Evolutionary conservation across 2,888 invertebrate genomes (phyloP).

Genomic region (Sisyra nigra): DNA sequence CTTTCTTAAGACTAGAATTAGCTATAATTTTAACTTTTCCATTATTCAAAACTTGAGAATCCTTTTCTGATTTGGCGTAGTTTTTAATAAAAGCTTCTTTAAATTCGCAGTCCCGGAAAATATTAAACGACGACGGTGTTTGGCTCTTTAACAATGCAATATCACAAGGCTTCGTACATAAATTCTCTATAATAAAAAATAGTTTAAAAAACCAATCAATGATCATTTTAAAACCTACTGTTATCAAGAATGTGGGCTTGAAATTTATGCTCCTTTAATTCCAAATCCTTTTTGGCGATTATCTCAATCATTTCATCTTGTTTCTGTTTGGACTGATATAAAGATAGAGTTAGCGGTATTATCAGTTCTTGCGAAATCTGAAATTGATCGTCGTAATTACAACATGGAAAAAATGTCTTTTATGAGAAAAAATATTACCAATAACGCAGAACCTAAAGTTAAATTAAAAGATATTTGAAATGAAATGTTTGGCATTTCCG

Average conservation of each 20-base stretch:
- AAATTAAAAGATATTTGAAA: background rate
- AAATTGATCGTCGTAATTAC: slow-evolving; percentile 12
- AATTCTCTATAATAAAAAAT: background rate
- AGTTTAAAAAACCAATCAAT: background rate
- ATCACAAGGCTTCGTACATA: no score
- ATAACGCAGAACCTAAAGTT: no score
- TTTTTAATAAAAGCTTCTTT: background rate
- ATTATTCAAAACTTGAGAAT: no score
- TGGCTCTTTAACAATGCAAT: background rate
- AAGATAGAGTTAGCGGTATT: slow-evolving; percentile 24
- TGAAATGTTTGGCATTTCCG: background rate
- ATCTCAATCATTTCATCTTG: slow-evolving; percentile 27
- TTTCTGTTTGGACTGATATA: slow-evolving; percentile 30
- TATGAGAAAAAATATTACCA: no score
- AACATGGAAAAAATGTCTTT: no score
- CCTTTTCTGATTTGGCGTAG: no score
- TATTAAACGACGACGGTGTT: no score
- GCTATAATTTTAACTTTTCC: no score
- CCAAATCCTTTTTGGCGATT: slow-evolving; percentile 34
- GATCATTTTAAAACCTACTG: background rate
- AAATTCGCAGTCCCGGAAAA: background rate
- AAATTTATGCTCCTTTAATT: slow-evolving; percentile 34
- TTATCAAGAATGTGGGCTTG: slow-evolving; percentile 4
- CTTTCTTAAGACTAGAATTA: no score
- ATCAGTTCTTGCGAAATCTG: slow-evolving; percentile 22